Base-by-base conservation (phyloP, 2,113 vertebrate species). In the Rhinogobius similis region DNA sequence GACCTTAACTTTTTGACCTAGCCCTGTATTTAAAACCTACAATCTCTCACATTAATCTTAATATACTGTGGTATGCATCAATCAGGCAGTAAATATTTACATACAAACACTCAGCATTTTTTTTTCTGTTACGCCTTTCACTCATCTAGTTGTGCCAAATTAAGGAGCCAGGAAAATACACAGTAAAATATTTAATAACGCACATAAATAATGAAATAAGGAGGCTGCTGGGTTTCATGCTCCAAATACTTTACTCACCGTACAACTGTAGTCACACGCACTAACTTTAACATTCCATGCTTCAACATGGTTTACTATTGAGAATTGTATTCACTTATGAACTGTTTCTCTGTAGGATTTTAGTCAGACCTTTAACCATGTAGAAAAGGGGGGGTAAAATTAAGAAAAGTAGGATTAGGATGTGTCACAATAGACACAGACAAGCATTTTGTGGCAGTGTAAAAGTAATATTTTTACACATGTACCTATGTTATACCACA, bases 171-270 rank as follows among this genome's bases (percentile, higher is more conserved):
- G 16, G 27, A 23, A 65, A 65, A 75, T n/a, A 52, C 24, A 65
- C 11, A 69, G 64, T 75, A 9, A 75, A 65, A 75, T 62, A 82
- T 77, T 77, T 1, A 52, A 62, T 56, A 67, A 69, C 18, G 20
- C 18, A 32, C 29, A 76, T 75, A 12, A 71, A 80, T 80, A 65
- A 72, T 65, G 23, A 11, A 68, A 27, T 58, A 1, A 21, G 6
- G 1, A 65, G 41, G 50, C 58, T 58, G 16, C 18, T 11, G 29
- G 56, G 61, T 27, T 26, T 61, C 16, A 65, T 29, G 20, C 14
- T 63, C n/a, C 46, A 5, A 66, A 27, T 27, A 36, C 27, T 46
- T 26, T 13, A 53, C 21, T 55, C 23, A 14, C 52, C 36, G 26
- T 27, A 29, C 55, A 58, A 16, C 24, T 27, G 53, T 27, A 26